A percentile compares a stretch with the other conserved stretches of the same genome.
Conservation (phyloP, 2,888 invertebrate genomes). For the Auanema freiburgensis region DNA sequence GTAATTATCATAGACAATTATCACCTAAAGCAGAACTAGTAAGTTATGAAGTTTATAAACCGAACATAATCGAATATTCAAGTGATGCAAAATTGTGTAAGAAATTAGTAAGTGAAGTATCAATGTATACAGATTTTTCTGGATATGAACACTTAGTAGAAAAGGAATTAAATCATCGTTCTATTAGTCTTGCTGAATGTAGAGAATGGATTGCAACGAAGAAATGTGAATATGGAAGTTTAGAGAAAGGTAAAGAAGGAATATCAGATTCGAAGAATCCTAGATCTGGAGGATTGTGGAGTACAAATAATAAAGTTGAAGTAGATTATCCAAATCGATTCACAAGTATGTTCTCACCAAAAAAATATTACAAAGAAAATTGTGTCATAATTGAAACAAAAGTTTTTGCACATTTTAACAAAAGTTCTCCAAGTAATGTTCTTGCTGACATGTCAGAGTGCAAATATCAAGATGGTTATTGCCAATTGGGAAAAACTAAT, state of each 20-base stretch:
- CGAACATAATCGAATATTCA: no score
- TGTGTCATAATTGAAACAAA: slow-evolving; percentile 49
- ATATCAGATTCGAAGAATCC: no score
- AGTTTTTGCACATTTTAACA: slow-evolving; percentile 44
- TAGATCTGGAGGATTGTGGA: no score
- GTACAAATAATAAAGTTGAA: slow-evolving; percentile 42
- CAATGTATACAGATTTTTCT: no score
- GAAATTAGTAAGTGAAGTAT: no score
- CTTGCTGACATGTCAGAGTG: slow-evolving; percentile 31
- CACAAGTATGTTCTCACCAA: slow-evolving; percentile 23
- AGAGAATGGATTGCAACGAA: slow-evolving; percentile 37
- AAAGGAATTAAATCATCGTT: no score
- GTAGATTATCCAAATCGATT: slow-evolving; percentile 48
- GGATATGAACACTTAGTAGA: no score
- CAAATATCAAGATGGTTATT: slow-evolving; percentile 41
- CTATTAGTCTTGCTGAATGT: slow-evolving; percentile 35
- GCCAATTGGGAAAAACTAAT: no score
- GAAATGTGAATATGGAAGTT: slow-evolving; percentile 35
- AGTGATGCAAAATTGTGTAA: no score
- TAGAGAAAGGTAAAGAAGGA: slow-evolving; percentile 22
- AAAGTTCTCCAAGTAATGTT: slow-evolving; percentile 35
- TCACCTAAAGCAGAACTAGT: no score
- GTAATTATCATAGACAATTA: no score
- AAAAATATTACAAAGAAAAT: slow-evolving; percentile 44
- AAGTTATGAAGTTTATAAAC: no score